Conservation (phyloP, 2,113 vertebrate genomes). For the Prinia subflava region DNA sequence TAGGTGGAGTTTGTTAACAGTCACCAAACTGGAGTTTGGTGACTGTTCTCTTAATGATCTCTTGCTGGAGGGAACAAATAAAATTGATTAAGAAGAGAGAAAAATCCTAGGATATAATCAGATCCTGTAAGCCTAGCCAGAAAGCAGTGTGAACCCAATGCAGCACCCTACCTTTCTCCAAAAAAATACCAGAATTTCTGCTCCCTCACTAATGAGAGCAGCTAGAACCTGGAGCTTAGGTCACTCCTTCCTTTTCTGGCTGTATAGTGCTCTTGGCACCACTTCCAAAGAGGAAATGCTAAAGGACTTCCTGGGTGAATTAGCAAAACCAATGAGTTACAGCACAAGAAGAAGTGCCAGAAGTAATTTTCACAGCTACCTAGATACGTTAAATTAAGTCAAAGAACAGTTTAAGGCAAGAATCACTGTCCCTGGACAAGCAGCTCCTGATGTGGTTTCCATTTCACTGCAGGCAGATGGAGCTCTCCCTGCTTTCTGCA, state of each 20-base stretch:
- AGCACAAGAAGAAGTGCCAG: not conserved
- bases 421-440: fast-evolving
- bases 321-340: not conserved
- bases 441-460: not conserved
- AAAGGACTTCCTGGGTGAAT: not conserved
- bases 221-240: not conserved
- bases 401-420: not conserved
- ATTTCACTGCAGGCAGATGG: not conserved
- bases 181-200: not conserved
- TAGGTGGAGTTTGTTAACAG: not conserved
- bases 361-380: not conserved
- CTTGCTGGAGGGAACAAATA: not conserved
- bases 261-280: not conserved
- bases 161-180: not conserved
- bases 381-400: not conserved
- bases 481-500: not conserved
- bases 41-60: not conserved
- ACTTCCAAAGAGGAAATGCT: not conserved
- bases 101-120: not conserved
- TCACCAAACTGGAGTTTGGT: too few species aligned
- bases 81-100: not conserved
- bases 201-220: not conserved
- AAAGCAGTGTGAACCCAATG: not conserved
- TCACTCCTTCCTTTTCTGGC: not conserved
- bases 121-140: not conserved